phyloP scores from a whole-genome alignment of 1,140 invertebrate species.

The Eumaeus atala region DNA sequence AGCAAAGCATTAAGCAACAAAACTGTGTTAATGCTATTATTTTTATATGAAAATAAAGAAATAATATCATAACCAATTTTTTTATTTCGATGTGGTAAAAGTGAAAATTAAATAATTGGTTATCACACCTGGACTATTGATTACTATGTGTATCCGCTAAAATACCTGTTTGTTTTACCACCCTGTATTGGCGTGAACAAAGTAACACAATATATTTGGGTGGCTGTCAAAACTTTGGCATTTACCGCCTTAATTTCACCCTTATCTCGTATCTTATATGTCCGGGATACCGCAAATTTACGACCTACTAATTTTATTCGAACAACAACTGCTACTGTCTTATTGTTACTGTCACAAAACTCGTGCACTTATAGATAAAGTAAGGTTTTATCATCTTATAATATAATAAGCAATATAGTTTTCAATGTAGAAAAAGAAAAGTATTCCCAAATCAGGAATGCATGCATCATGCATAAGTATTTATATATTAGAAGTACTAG shows the following conservation, averaged over 20 bases:
- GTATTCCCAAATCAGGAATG: too few relatives aligned
- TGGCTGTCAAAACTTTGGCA: slow-evolving; percentile 6
- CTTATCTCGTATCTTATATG: slow-evolving; percentile 10
- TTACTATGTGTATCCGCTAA: too few relatives aligned
- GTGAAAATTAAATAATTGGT: too few relatives aligned
- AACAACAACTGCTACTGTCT: slow-evolving; percentile 10
- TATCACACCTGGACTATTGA: too few relatives aligned
- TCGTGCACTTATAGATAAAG: background rate
- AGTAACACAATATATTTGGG: slow-evolving; percentile 10
- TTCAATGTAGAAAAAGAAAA: too few relatives aligned
- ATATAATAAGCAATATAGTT: too few relatives aligned
- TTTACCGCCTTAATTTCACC: slow-evolving; percentile 10
- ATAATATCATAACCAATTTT: too few relatives aligned
- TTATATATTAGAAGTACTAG: too few relatives aligned
- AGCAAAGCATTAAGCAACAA: background rate
- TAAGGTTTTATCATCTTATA: background rate
- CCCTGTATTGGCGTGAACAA: background rate
- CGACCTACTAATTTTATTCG: slow-evolving; percentile 8
- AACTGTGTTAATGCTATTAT: background rate
- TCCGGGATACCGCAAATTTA: slow-evolving; percentile 13
- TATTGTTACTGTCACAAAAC: background rate
- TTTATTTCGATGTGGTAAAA: too few relatives aligned
- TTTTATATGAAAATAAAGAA: background rate
- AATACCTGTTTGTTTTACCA: background rate
- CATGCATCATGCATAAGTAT: too few relatives aligned